These are phyloP conservation scores for Achroia grisella DNA, from an alignment of 1,140 invertebrate genomes.

Conservation along the genomic window DNA sequence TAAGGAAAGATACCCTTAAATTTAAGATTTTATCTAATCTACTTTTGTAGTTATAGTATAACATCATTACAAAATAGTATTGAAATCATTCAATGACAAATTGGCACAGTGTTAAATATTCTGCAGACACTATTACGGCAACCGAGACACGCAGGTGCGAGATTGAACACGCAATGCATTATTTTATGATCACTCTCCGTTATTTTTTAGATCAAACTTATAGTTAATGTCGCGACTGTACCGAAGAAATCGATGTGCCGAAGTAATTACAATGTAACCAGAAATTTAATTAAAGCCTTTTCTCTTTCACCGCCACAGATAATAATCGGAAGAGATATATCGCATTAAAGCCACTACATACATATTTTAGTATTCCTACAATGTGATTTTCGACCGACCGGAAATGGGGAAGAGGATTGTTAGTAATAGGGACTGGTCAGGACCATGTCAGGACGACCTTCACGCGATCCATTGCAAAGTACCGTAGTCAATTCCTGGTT, in stretches of 20 bases:
- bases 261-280: conserved; percentile 4
- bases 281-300: conserved; percentile 14
- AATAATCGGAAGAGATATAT: background rate
- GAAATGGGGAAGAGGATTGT: too few species aligned
- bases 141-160: conserved; percentile 14
- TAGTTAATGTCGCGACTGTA: background rate
- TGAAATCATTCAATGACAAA: background rate
- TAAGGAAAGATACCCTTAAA: too few species aligned
- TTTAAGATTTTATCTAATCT: too few species aligned
- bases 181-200: conserved; percentile 19
- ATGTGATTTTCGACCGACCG: too few species aligned
- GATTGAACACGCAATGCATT: conserved; percentile 19
- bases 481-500: too few species aligned
- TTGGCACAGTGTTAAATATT: conserved; percentile 3
- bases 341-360: background rate
- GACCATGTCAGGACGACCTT: too few species aligned
- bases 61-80: too few species aligned
- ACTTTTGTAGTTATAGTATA: too few species aligned
- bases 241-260: background rate
- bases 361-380: background rate
- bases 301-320: background rate
- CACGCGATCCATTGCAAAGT: too few species aligned
- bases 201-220: conserved; percentile 10
- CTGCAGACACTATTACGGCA: conserved; percentile 1
- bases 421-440: too few species aligned